phyloP scores from a whole-genome alignment of 2,797 vertebrate genomes.

The Oryzias sinensis region DNA sequence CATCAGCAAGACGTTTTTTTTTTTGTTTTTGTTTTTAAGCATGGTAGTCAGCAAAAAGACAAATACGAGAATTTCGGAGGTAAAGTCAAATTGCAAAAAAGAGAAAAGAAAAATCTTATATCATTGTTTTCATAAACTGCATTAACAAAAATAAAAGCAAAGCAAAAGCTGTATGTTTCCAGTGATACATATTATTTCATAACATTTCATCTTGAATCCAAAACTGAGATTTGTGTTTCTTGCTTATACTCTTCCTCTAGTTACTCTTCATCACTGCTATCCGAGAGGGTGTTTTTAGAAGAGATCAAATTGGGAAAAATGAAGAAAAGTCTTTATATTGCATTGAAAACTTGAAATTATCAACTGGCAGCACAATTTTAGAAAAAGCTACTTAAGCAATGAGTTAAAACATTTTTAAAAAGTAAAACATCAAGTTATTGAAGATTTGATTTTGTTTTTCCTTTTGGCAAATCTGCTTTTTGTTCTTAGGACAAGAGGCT shows the following conservation, averaged over 20 bases:
- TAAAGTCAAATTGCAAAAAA: conserved; percentile 5
- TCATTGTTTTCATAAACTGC: conserved; percentile 1
- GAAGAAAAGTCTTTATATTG: not conserved
- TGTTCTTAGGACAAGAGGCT: too few relatives aligned
- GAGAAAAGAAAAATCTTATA: not conserved
- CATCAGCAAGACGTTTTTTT: not conserved
- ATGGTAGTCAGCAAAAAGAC: not conserved
- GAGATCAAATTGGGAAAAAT: too few relatives aligned
- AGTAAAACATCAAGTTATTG: too few relatives aligned
- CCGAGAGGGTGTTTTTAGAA: too few relatives aligned
- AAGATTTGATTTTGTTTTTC: too few relatives aligned
- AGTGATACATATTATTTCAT: not conserved
- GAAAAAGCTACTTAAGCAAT: not conserved
- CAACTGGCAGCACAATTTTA: not conserved
- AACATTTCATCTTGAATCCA: not conserved
- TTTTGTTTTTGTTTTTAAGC: not conserved
- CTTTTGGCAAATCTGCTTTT: too few relatives aligned
- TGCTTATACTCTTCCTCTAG: too few relatives aligned
- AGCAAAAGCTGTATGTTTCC: not conserved
- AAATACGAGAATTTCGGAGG: not conserved
- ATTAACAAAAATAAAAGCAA: not conserved
- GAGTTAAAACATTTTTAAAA: not conserved
- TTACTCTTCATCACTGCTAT: too few relatives aligned
- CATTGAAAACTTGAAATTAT: not conserved
- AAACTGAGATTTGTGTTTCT: not conserved